These are phyloP conservation scores for Lithophane socia DNA, from an alignment of 2,888 invertebrate species.

Conservation along the genomic window DNA sequence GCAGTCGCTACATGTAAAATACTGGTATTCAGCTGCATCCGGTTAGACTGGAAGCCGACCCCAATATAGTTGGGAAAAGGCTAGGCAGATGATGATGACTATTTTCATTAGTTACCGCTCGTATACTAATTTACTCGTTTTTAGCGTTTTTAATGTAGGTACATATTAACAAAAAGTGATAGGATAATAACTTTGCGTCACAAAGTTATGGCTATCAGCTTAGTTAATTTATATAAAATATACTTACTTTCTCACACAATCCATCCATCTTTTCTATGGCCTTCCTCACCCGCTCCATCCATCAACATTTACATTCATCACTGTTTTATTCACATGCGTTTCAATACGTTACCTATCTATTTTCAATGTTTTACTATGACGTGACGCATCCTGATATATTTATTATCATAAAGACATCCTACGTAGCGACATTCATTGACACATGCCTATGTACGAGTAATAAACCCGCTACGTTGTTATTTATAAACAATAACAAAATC, in stretches of 20 bases:
- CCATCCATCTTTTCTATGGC: no score
- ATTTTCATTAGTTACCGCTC: neutral
- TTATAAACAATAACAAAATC: slow-evolving; percentile 42
- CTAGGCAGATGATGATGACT: no score
- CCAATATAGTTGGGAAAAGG: no score
- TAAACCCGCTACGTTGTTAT: slow-evolving; percentile 20
- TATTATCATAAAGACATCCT: neutral
- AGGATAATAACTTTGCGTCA: neutral
- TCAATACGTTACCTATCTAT: neutral
- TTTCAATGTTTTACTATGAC: neutral
- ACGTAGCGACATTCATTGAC: slow-evolving; percentile 25
- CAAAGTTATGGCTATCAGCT: neutral
- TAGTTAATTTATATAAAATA: neutral
- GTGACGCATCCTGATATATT: slow-evolving; percentile 16
- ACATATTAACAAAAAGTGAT: neutral
- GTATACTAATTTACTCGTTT: neutral
- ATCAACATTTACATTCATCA: no score
- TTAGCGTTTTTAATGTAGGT: neutral
- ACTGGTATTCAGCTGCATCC: no score
- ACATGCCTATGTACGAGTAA: slow-evolving; percentile 2
- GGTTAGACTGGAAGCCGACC: no score
- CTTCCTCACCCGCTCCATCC: no score
- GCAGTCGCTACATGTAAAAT: no score
- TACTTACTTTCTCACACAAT: no score
- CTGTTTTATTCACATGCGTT: no score